Percentiles rank a stretch among this genome's conserved stretches.
These are phyloP conservation scores for Drosophila quinaria DNA, from an alignment of 2,888 invertebrate species.

Conservation along the genomic window DNA sequence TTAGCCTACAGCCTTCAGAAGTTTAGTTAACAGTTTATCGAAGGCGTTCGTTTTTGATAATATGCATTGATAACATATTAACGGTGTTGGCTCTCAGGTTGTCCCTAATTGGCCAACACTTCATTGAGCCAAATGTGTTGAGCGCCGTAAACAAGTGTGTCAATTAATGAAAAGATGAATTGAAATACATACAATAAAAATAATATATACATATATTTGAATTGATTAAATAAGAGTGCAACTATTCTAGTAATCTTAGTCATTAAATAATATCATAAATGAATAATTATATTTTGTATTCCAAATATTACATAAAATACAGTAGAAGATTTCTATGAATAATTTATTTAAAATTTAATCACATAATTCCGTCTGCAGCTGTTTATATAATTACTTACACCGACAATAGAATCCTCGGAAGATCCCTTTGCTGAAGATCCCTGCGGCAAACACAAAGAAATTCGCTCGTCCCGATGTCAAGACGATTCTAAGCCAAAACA, in stretches of 20 bases:
- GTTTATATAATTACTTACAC: neutral
- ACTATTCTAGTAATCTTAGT: too few relatives aligned
- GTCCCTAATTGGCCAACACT: constrained; percentile 34
- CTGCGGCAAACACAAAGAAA: constrained; percentile 48
- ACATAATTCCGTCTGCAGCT: neutral
- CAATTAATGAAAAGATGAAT: neutral
- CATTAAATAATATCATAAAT: too few relatives aligned
- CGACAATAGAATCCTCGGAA: neutral
- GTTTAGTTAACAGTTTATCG: constrained; percentile 64
- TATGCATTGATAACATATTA: constrained; percentile 63
- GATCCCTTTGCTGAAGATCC: constrained; percentile 28
- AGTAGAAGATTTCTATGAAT: too few relatives aligned
- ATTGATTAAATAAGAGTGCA: too few relatives aligned
- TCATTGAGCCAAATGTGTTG: neutral
- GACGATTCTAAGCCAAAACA: constrained; percentile 64
- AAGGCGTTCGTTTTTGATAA: constrained; percentile 57
- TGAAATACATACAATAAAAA: too few relatives aligned
- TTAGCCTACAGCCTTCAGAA: constrained; percentile 47
- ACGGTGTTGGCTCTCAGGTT: constrained; percentile 33
- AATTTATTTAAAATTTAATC: neutral
- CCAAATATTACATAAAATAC: too few relatives aligned
- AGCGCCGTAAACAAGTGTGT: neutral
- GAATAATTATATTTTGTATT: too few relatives aligned
- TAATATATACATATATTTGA: too few relatives aligned
- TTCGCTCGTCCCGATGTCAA: constrained; percentile 49